Evolutionary conservation across 2,797 vertebrate species (phyloP).

Genomic region (Acanthurus lineatus): DNA sequence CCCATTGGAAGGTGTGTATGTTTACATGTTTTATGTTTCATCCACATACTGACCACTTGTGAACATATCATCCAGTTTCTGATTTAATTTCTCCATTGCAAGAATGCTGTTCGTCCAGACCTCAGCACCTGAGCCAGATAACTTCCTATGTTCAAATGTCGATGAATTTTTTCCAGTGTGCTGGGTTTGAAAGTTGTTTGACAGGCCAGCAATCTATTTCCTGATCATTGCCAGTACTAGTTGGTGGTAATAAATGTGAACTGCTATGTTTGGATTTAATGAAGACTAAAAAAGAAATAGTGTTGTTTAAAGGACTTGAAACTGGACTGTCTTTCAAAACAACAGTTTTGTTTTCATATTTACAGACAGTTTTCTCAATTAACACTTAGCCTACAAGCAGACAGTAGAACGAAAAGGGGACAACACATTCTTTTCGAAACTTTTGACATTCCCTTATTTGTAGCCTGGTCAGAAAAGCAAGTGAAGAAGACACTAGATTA

Average conservation of each 20-base stretch:
- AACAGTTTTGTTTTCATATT: neutral
- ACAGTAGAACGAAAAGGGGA: neutral
- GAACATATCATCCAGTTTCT: neutral
- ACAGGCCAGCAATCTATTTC: neutral
- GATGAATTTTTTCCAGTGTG: neutral
- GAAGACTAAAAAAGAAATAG: neutral
- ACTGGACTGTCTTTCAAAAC: neutral
- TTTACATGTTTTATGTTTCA: neutral
- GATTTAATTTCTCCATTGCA: neutral
- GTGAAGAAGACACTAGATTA: neutral
- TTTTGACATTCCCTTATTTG: neutral
- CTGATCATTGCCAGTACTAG: neutral
- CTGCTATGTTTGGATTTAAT: neutral
- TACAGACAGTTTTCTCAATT: neutral
- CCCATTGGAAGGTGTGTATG: constrained; percentile 80
- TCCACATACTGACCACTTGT: neutral
- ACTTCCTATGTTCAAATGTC: neutral
- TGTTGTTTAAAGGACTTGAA: neutral
- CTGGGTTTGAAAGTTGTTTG: constrained; percentile 15
- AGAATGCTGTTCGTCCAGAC: neutral
- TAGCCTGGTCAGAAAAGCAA: neutral
- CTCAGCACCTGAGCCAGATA: neutral
- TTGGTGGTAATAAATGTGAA: neutral
- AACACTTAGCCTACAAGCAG: neutral
- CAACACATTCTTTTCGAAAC: neutral